Evolutionary conservation across 2,113 vertebrate species (phyloP).

Genomic region (Edolisoma coerulescens): DNA sequence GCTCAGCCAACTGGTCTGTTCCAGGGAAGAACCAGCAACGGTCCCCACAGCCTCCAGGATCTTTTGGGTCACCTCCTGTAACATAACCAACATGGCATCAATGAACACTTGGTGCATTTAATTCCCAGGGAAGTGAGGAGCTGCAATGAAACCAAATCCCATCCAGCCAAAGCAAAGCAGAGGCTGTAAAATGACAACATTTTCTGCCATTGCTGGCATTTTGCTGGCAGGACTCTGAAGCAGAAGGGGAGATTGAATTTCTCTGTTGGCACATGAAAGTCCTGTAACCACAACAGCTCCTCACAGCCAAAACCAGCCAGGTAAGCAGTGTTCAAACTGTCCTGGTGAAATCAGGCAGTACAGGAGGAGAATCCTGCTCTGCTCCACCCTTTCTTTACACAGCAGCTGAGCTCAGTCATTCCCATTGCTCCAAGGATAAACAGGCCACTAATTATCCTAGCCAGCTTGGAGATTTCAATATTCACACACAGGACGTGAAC

Average conservation of each 20-base stretch:
- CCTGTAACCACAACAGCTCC: not conserved
- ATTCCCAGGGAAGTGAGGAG: not conserved
- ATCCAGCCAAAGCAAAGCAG: not conserved
- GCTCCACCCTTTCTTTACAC: not conserved
- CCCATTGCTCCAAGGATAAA: not conserved
- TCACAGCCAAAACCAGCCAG: not conserved
- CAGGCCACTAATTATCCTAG: not conserved
- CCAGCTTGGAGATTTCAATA: not conserved
- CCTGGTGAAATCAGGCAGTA: not conserved
- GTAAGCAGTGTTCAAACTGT: not conserved
- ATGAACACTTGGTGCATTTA: not conserved
- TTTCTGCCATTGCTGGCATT: not conserved
- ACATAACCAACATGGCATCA: not conserved
- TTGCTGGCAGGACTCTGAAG: not conserved
- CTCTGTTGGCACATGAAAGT: not conserved
- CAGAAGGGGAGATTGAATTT: not conserved
- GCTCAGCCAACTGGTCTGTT: constrained; percentile 98
- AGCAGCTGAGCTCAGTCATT: not conserved
- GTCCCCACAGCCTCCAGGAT: constrained; percentile 90
- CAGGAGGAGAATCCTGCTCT: not conserved
- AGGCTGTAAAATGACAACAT: not conserved
- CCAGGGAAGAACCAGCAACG: constrained; percentile 92
- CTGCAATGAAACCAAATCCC: not conserved
- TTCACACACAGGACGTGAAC: not conserved
- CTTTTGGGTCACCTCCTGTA: constrained; percentile 91